These are phyloP conservation scores for Sciurus niger DNA, from an alignment of 2,113 vertebrate genomes.

Conservation along the genomic window DNA sequence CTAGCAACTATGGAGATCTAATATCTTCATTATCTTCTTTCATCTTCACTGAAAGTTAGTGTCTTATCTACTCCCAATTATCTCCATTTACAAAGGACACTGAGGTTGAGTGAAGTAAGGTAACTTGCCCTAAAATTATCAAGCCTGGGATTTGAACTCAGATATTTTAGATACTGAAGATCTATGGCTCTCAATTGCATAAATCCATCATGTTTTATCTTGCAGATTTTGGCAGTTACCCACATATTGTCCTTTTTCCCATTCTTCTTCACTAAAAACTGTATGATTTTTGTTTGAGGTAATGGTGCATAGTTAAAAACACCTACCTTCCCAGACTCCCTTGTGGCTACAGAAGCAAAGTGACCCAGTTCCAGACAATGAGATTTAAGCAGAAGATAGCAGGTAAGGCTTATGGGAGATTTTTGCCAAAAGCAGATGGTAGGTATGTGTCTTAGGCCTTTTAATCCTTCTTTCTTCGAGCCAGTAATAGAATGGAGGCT, in stretches of 20 bases:
- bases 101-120: background rate
- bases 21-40: background rate
- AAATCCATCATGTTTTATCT: background rate
- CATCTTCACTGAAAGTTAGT: background rate
- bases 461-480: background rate
- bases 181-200: background rate
- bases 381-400: constrained; percentile 15
- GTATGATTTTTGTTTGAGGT: background rate
- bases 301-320: background rate
- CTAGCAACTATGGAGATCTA: background rate
- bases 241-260: background rate
- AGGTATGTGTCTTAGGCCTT: background rate
- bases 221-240: background rate
- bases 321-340: background rate
- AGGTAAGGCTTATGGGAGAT: background rate
- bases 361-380: background rate
- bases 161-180: background rate
- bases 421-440: constrained; percentile 1
- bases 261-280: constrained; percentile 13
- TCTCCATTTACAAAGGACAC: constrained; percentile 17
- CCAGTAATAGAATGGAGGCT: background rate
- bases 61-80: background rate
- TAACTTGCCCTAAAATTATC: background rate
- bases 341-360: background rate
- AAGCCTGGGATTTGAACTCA: background rate